Percentiles rank a stretch among this genome's conserved stretches.
phyloP scores from a whole-genome alignment of 2,797 vertebrate species.

The Remorina albescens region DNA sequence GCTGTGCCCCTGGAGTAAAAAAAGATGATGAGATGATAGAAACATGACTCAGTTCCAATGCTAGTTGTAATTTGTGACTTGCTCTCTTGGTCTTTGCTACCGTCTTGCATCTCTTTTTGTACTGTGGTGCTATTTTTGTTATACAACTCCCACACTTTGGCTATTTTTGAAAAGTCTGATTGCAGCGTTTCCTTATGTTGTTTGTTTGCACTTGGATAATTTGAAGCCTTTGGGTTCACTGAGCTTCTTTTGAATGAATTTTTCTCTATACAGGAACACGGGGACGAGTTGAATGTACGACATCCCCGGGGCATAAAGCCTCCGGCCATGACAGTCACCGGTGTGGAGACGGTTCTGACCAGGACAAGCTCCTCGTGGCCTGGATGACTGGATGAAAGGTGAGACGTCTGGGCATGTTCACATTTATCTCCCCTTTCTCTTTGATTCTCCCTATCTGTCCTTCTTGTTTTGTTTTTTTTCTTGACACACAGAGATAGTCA shows the following conservation, averaged over 20 bases:
- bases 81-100: background rate
- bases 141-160: slow-evolving; percentile 9
- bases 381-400: slow-evolving; percentile 28
- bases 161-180: slow-evolving; percentile 16
- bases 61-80: background rate
- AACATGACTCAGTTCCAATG: background rate
- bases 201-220: slow-evolving; percentile 41
- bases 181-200: slow-evolving; percentile 14
- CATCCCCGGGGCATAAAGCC: no score
- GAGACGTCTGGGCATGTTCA: slow-evolving; percentile 57
- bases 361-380: slow-evolving; percentile 53
- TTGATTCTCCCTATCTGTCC: slow-evolving; percentile 28
- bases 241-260: slow-evolving; percentile 17
- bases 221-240: slow-evolving; percentile 22
- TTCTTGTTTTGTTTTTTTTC: slow-evolving; percentile 1
- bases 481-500: slow-evolving; percentile 6
- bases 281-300: slow-evolving; percentile 1
- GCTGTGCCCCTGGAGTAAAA: no score
- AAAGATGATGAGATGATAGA: background rate
- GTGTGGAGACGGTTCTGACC: slow-evolving; percentile 19
- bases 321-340: no score
- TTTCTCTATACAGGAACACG: background rate
- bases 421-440: slow-evolving; percentile 8
- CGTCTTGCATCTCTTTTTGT: slow-evolving; percentile 14
- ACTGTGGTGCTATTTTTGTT: slow-evolving; percentile 15